Evolutionary conservation across 1,140 invertebrate genomes (phyloP), one percentile per base, ranked within the genome.

Genomic region (Acromyrmex echinatior): DNA sequence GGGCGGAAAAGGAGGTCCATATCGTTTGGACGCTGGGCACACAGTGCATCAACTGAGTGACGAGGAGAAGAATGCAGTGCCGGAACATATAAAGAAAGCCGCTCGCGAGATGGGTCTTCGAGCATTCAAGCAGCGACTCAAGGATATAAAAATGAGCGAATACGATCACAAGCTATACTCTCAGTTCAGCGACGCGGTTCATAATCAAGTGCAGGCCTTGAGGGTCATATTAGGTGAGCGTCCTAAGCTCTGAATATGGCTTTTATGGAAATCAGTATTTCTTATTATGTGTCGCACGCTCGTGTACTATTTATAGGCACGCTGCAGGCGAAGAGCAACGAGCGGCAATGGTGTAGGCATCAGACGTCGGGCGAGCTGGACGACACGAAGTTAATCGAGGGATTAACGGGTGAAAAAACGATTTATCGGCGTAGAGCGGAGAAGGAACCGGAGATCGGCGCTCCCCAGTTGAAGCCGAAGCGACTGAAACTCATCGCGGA

Each of bases 361-460:
- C 98, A 99, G 95, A 99, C 98, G 0, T 97, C 98, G 68, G 99
- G 99, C 0, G 99, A 99, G 94, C 95, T 99, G 39, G 99, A 99
- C 93, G 99, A 99, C 93, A 97, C 97, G 0, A 99, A 99, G 95
- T 96, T 99, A 71, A 99, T 99, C 92, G 99, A 99, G 96, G 98
- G 97, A 87, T 93, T 99, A 71, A 97, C 98, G 3, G 99, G 99
- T 0, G 99, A 99, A 94, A 98, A 98, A 93, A 97, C 97, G 70
- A 98, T 99, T 91, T 99, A 99, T 93, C 97, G 97, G 87, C 95
- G 98, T 53, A 96, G 99, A 31, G 96, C 97, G 21, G 98, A 99
- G 88, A 97, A 98, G 80, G 97, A 98, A 91, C 98, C 98, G 0
- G 98, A 98, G 95, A 96, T 98, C 10, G 98, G 98, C 60, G 96